Evolutionary conservation across 2,888 invertebrate species (phyloP).

Genomic region (Spilarctia lutea): DNA sequence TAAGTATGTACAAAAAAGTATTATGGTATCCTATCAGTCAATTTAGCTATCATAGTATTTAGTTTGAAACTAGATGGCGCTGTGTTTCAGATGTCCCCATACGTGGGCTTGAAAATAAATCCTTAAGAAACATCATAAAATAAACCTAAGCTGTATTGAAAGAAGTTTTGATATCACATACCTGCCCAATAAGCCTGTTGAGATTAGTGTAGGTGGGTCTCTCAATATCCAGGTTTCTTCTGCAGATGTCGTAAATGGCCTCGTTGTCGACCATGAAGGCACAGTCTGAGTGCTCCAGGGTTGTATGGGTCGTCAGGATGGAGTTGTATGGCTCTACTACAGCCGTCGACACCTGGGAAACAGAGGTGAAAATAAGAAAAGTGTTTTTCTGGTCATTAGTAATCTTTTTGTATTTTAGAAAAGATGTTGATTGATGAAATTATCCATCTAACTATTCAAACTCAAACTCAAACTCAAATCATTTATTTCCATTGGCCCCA

Average conservation of each 20-base stretch:
- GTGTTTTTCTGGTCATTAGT: neutral
- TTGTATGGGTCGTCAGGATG: conserved; percentile 96
- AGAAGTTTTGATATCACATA: conserved; percentile 38
- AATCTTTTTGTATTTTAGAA: neutral
- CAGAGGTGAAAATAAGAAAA: neutral
- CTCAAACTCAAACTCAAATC: too few relatives aligned
- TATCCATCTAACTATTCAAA: neutral
- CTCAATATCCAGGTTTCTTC: conserved; percentile 94
- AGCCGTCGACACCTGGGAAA: conserved; percentile 91
- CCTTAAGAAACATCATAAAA: too few relatives aligned
- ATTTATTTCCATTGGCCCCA: too few relatives aligned
- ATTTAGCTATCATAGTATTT: too few relatives aligned
- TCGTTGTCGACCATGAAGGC: conserved; percentile 98
- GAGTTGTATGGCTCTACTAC: conserved; percentile 97
- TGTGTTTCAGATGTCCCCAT: too few relatives aligned
- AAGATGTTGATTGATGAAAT: neutral
- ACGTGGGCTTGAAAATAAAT: too few relatives aligned
- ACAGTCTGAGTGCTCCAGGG: conserved; percentile 94
- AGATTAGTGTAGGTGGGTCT: conserved; percentile 95
- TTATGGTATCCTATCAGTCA: too few relatives aligned
- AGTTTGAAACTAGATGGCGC: too few relatives aligned
- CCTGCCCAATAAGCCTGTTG: conserved; percentile 94
- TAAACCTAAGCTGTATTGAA: too few relatives aligned
- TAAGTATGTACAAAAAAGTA: too few relatives aligned
- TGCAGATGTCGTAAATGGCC: conserved; percentile 95